Percentiles rank a stretch among this genome's conserved stretches.
phyloP scores from a whole-genome alignment of 1,140 invertebrate species.

The Pseudachorutes palmiensis region DNA sequence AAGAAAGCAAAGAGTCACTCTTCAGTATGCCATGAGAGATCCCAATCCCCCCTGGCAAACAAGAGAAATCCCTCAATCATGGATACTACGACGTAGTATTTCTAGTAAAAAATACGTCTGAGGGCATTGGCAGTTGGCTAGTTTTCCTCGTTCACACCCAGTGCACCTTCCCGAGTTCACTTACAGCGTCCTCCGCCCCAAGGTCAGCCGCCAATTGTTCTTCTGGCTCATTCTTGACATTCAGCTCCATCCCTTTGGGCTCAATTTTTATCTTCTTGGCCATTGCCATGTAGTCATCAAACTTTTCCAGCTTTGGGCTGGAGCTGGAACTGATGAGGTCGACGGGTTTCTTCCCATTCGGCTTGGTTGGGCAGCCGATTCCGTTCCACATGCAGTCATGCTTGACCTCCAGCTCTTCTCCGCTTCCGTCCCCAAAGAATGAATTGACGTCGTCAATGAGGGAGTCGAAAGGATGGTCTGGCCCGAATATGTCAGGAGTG shows the following conservation, averaged over 20 bases:
- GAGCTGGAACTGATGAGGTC: background rate
- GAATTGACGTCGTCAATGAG: background rate
- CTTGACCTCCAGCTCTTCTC: conserved; percentile 22
- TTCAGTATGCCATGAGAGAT: no score
- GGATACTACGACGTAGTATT: background rate
- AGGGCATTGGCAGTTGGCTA: conserved; percentile 3
- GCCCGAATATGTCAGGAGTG: background rate
- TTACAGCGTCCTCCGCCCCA: background rate
- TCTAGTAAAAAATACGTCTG: background rate
- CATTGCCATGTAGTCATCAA: background rate
- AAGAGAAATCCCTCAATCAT: background rate
- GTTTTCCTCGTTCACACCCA: background rate
- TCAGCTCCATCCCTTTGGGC: background rate
- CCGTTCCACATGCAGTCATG: conserved; percentile 37
- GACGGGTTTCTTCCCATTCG: background rate
- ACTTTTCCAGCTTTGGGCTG: conserved; percentile 5
- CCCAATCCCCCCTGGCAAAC: background rate
- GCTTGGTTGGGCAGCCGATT: conserved; percentile 1
- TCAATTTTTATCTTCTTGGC: background rate
- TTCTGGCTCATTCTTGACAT: background rate
- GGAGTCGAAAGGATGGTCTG: background rate
- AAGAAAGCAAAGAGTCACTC: background rate
- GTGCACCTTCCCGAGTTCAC: background rate
- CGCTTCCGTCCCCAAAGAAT: background rate
- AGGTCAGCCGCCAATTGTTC: background rate